A percentile compares a stretch with the other conserved stretches of the same genome.
Conservation (phyloP, 2,113 vertebrate species). For the Coptodon bakossiorum region DNA sequence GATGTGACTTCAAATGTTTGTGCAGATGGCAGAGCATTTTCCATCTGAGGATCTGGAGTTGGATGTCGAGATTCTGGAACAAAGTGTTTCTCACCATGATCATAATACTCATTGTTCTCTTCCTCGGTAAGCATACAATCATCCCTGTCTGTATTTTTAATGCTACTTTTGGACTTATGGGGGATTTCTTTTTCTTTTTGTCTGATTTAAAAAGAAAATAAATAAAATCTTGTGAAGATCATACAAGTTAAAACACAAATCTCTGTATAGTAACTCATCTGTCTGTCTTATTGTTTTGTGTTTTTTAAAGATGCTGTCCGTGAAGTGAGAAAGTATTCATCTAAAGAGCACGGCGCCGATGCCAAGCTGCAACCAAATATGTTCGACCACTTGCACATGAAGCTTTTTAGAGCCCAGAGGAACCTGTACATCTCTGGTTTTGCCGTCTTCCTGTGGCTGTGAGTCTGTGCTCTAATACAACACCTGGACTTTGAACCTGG, state of each 20-base stretch:
- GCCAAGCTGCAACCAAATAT: constrained; percentile 64
- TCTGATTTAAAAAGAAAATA: accelerated
- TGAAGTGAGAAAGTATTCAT: constrained; percentile 90
- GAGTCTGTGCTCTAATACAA: constrained; percentile 57
- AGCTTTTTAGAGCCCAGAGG: constrained; percentile 92
- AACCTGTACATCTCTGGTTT: constrained; percentile 98
- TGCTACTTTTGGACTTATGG: background rate
- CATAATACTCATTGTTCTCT: constrained; percentile 86
- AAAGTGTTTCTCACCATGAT: constrained; percentile 93
- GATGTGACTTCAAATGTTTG: background rate
- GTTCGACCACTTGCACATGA: constrained; percentile 92
- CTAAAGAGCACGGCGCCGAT: constrained; percentile 46
- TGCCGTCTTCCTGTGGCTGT: constrained; percentile 96
- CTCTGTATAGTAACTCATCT: background rate
- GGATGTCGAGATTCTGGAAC: constrained; percentile 82
- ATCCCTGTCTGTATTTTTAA: background rate
- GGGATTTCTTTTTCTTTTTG: background rate
- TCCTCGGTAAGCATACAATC: constrained; percentile 76
- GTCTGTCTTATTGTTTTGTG: background rate
- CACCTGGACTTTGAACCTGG: background rate
- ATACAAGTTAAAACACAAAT: background rate
- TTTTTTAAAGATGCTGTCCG: constrained; percentile 82
- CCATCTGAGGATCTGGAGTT: constrained; percentile 80
- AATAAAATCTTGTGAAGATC: background rate
- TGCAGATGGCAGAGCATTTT: constrained; percentile 90